Evolutionary conservation across 2,888 invertebrate genomes (phyloP).

Genomic region (Luffia ferchaultella): DNA sequence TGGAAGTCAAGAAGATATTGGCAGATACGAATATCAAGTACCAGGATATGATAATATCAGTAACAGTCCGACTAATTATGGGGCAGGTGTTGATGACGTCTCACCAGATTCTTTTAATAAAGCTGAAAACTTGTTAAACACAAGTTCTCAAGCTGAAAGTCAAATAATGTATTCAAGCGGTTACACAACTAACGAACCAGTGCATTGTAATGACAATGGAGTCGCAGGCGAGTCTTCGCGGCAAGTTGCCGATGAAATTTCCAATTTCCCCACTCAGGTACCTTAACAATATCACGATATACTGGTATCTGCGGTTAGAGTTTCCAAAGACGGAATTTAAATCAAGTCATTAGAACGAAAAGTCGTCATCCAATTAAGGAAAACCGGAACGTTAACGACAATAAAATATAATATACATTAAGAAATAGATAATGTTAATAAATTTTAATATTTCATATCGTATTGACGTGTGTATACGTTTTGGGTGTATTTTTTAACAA

Average conservation of each 20-base stretch:
- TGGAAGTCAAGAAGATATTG: constrained; percentile 28
- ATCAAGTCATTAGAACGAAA: constrained; percentile 2
- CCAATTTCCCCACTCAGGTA: constrained; percentile 48
- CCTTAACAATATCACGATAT: background rate
- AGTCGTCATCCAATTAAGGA: constrained; percentile 31
- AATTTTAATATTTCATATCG: background rate
- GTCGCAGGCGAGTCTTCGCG: constrained; percentile 36
- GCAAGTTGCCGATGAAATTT: constrained; percentile 35
- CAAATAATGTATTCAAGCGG: constrained; percentile 30
- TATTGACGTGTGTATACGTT: background rate
- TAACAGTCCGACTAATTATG: constrained; percentile 44
- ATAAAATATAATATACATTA: constrained; percentile 30
- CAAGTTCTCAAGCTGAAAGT: constrained; percentile 25
- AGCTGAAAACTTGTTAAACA: constrained; percentile 26
- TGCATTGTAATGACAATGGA: constrained; percentile 26
- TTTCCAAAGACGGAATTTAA: background rate
- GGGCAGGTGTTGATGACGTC: constrained; percentile 7
- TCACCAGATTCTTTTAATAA: constrained; percentile 32
- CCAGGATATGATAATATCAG: constrained; percentile 47
- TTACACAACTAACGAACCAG: constrained; percentile 36
- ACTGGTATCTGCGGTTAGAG: background rate
- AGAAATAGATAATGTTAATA: background rate
- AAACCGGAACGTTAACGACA: constrained; percentile 53
- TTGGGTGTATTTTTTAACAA: too few relatives aligned
- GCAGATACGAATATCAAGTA: constrained; percentile 46